Percentiles rank a stretch among this genome's conserved stretches.
Conservation (phyloP, 2,888 invertebrate species). For the Euproctis similis region DNA sequence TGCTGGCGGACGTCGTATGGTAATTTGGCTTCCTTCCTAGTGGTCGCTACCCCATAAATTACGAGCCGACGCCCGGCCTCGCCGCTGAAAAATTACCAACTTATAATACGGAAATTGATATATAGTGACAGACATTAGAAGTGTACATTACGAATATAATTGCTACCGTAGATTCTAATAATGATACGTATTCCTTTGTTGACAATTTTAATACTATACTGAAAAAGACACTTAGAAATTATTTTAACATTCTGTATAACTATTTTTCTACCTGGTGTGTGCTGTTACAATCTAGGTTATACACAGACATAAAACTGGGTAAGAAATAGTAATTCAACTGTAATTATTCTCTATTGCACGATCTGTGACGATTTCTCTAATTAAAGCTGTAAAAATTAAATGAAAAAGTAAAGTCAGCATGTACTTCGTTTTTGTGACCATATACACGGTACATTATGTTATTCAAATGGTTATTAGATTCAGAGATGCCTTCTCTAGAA, state of each 20-base stretch:
- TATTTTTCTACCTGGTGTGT: too few species aligned
- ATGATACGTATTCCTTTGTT: too few species aligned
- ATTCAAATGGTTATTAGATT: conserved; percentile 4
- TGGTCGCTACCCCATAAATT: conserved; percentile 59
- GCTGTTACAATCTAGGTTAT: too few species aligned
- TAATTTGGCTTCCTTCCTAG: conserved; percentile 67
- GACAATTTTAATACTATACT: too few species aligned
- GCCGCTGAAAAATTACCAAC: conserved; percentile 66
- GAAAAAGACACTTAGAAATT: too few species aligned
- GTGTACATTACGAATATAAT: conserved; percentile 6
- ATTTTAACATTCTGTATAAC: too few species aligned
- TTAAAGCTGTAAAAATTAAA: not conserved
- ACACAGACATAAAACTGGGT: too few species aligned
- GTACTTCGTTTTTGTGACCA: conserved; percentile 1
- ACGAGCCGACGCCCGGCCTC: conserved; percentile 54
- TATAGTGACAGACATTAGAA: conserved; percentile 34
- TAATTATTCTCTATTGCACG: too few species aligned
- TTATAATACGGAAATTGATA: conserved; percentile 42
- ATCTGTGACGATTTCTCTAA: not conserved
- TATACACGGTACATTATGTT: conserved; percentile 4
- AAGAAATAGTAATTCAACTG: too few species aligned
- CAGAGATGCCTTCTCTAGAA: conserved; percentile 1
- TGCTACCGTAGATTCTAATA: too few species aligned
- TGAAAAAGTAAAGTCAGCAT: not conserved
- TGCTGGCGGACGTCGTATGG: conserved; percentile 66